A percentile compares a stretch with the other conserved stretches of the same genome.
phyloP scores from a whole-genome alignment of 1,140 invertebrate species.

The Magallana angulata region DNA sequence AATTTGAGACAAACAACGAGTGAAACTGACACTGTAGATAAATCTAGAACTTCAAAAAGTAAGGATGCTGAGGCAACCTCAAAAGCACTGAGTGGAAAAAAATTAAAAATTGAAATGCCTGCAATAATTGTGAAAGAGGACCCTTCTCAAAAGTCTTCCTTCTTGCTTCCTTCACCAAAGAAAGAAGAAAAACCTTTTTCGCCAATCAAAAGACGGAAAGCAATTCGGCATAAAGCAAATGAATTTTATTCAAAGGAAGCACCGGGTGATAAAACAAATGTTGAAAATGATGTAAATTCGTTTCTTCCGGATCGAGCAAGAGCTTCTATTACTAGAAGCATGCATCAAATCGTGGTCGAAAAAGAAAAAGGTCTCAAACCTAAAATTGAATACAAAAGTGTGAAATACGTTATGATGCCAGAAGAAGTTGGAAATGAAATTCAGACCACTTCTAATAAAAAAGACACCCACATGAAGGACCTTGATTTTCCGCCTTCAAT shows the following conservation, averaged over 20 bases:
- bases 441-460: not conserved
- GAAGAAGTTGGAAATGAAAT: not conserved
- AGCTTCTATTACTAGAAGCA: constrained; percentile 9
- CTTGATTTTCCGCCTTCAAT: not conserved
- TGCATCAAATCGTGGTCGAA: constrained; percentile 24
- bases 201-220: constrained; percentile 12
- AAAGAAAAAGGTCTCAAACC: constrained; percentile 13
- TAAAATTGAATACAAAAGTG: constrained; percentile 28
- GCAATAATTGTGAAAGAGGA: not conserved
- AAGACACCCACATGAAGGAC: not conserved
- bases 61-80: not conserved
- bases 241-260: constrained; percentile 11
- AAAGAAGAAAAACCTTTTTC: not conserved
- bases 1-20: not conserved
- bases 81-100: not conserved
- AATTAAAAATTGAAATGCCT: not conserved
- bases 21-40: not conserved
- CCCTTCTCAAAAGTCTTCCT: not conserved
- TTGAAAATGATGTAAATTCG: not conserved
- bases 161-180: not conserved
- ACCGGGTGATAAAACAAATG: not conserved
- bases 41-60: not conserved
- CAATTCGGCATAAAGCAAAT: constrained; percentile 14
- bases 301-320: not conserved
- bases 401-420: constrained; percentile 12